These are phyloP conservation scores for Plecturocebus donacophilus DNA, from an alignment of 2,113 vertebrate genomes.

Conservation along the genomic window DNA sequence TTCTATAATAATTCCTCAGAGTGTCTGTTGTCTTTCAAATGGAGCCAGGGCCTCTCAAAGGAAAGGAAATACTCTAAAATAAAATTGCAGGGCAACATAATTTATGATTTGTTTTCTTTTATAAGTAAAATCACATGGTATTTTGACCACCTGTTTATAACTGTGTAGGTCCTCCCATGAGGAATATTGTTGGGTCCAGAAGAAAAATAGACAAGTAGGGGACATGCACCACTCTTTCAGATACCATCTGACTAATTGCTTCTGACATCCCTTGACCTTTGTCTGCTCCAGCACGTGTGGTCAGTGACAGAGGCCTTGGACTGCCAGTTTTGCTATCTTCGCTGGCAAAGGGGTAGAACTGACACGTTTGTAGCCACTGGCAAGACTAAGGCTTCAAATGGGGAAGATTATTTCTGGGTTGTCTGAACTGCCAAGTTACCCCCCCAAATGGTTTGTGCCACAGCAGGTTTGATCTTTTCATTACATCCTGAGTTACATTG, in stretches of 20 bases:
- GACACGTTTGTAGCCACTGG: conserved; percentile 76
- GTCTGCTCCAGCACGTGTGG: not conserved
- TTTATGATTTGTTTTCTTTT: not conserved
- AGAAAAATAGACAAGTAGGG: not conserved
- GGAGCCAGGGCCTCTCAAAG: not conserved
- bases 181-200: not conserved
- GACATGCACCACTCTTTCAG: not conserved
- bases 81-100: not conserved
- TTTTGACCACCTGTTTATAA: not conserved
- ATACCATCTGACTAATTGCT: not conserved
- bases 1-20: not conserved
- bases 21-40: not conserved
- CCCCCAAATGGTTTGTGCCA: conserved; percentile 67
- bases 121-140: not conserved
- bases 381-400: conserved; percentile 74
- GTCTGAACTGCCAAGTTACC: conserved; percentile 73
- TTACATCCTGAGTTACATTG: conserved; percentile 70
- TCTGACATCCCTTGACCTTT: conserved; percentile 57
- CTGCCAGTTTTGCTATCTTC: conserved; percentile 61
- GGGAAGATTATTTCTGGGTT: conserved; percentile 75
- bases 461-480: conserved; percentile 72
- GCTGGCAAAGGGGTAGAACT: conserved; percentile 59
- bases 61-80: conserved; percentile 26
- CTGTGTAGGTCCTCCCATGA: not conserved
- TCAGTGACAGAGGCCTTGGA: conserved; percentile 33